Percentiles rank a stretch among this genome's conserved stretches.
These are phyloP conservation scores for Cephonodes hylas DNA, from an alignment of 2,888 invertebrate species.

Conservation along the genomic window DNA sequence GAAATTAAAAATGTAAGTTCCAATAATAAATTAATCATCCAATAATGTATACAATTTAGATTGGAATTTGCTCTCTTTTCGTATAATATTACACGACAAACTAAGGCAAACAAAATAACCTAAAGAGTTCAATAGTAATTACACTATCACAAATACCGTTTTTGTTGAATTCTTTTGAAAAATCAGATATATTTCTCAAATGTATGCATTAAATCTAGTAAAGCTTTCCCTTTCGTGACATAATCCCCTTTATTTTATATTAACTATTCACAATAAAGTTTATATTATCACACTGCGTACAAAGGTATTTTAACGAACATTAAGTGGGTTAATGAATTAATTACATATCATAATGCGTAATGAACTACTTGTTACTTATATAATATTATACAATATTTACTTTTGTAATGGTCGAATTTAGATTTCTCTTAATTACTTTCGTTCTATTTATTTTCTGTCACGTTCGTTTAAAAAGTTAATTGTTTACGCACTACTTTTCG, in stretches of 20 bases:
- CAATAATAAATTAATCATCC: too few species aligned
- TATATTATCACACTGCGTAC: background rate
- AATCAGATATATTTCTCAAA: too few species aligned
- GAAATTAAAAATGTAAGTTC: too few species aligned
- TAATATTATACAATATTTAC: constrained; percentile 3
- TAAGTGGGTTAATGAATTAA: background rate
- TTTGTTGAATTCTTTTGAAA: too few species aligned
- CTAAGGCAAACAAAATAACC: too few species aligned
- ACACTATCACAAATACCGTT: too few species aligned
- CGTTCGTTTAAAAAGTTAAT: background rate
- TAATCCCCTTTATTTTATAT: too few species aligned
- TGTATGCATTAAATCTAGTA: too few species aligned
- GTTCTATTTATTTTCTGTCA: background rate
- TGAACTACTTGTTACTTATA: background rate
- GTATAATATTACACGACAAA: too few species aligned
- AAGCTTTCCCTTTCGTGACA: background rate
- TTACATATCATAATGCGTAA: background rate
- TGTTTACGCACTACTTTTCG: background rate
- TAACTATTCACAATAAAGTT: background rate
- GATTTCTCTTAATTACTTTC: background rate
- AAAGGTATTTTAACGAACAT: background rate
- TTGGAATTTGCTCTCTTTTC: too few species aligned
- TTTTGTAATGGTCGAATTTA: background rate
- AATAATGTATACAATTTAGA: too few species aligned
- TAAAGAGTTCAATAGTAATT: too few species aligned